A percentile compares a stretch with the other conserved stretches of the same genome.
Evolutionary conservation across 2,113 vertebrate species (phyloP).

Genomic region (Centropus bengalensis): DNA sequence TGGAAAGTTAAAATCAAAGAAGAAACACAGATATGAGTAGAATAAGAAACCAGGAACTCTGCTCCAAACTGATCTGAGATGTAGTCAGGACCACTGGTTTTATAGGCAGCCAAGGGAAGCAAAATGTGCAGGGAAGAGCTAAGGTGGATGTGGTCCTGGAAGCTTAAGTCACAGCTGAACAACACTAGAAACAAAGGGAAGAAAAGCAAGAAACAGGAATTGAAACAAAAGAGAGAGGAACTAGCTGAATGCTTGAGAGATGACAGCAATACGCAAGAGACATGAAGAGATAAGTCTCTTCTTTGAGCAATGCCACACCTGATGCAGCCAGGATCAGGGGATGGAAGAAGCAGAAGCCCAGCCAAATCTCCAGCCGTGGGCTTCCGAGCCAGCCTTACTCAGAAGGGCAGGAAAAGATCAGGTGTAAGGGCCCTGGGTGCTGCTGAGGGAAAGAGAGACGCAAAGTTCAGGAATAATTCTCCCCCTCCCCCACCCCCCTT

Average conservation of each 20-base stretch:
- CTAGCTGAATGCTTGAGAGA: neutral
- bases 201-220: neutral
- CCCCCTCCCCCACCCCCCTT: neutral
- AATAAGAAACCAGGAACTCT: neutral
- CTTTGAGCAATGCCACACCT: neutral
- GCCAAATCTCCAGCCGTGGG: neutral
- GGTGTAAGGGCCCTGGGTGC: neutral
- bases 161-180: neutral
- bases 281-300: neutral
- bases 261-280: neutral
- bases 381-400: neutral
- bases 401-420: neutral
- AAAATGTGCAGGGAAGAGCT: neutral
- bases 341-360: neutral
- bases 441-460: neutral
- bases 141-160: neutral
- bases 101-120: neutral
- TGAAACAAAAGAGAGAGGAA: neutral
- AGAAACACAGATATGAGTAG: neutral
- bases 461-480: neutral
- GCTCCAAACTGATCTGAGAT: neutral
- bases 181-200: neutral
- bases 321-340: neutral
- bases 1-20: fast-evolving
- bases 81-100: neutral